Evolutionary conservation across 2,797 vertebrate genomes (phyloP).

Genomic region (Thaleichthys pacificus): DNA sequence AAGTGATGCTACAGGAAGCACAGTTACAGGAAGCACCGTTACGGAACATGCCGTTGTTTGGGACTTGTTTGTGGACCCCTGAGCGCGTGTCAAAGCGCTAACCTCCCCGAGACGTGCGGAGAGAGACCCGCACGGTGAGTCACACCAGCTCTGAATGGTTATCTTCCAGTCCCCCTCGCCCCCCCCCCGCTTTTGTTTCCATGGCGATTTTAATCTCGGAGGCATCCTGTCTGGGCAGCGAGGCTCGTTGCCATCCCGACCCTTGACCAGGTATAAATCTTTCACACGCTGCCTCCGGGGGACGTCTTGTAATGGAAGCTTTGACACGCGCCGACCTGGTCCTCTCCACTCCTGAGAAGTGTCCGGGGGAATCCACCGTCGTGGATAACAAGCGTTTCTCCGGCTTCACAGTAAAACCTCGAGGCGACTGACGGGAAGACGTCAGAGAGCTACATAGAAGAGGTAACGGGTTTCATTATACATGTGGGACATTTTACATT

Average conservation of each 20-base stretch:
- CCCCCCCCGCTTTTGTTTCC: constrained; percentile 43
- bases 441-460: too few species aligned
- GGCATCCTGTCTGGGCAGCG: constrained; percentile 25
- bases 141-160: constrained; percentile 9
- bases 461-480: too few species aligned
- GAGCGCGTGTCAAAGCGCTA: neutral
- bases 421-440: too few species aligned
- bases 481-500: too few species aligned
- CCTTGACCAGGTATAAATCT: constrained; percentile 56
- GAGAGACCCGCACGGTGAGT: neutral
- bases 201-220: constrained; percentile 40
- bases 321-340: neutral
- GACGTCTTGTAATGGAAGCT: neutral
- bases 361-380: too few species aligned
- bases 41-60: too few species aligned
- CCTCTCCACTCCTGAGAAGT: too few species aligned
- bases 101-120: neutral
- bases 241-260: constrained; percentile 43
- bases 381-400: too few species aligned
- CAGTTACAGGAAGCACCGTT: neutral
- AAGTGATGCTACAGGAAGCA: neutral
- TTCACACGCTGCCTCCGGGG: constrained; percentile 16
- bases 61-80: too few species aligned
- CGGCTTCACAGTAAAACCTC: too few species aligned
- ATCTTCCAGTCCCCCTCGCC: neutral